Percentiles rank a stretch among this genome's conserved stretches.
Conservation (phyloP, 2,113 vertebrate species). For the Myiagra hebetior region DNA sequence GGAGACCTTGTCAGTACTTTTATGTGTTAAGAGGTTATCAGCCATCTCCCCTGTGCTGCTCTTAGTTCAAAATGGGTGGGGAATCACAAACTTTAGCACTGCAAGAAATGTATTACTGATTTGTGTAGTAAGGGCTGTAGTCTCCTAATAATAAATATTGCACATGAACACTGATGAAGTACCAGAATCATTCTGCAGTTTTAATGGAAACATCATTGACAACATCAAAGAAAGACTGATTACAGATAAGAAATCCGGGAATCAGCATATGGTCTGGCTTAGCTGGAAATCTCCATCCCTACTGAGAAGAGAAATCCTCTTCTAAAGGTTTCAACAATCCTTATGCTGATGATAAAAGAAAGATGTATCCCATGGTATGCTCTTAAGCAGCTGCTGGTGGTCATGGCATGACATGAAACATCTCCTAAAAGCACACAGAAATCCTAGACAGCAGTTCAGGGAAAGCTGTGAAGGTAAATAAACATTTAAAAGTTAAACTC, state of each 20-base stretch:
- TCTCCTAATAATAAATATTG: neutral
- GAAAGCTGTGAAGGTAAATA: neutral
- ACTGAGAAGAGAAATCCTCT: slow-evolving; percentile 20
- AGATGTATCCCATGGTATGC: neutral
- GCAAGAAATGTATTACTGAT: neutral
- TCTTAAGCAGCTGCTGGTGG: neutral
- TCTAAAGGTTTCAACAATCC: neutral
- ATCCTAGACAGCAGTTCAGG: neutral
- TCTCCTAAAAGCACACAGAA: neutral
- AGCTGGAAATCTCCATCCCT: slow-evolving; percentile 12
- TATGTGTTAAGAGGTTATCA: neutral
- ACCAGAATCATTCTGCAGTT: neutral
- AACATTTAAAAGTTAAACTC: neutral
- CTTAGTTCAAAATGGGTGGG: neutral
- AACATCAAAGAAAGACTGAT: neutral
- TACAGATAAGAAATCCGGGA: slow-evolving; percentile 8
- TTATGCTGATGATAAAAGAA: neutral
- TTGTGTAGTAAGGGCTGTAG: neutral
- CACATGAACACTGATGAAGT: neutral
- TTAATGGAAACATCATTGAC: neutral
- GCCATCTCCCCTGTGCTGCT: neutral
- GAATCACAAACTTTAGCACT: neutral
- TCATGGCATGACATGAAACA: neutral
- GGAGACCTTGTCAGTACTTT: neutral
- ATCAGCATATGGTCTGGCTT: slow-evolving; percentile 35